These are phyloP conservation scores for Tragelaphus strepsiceros DNA, from an alignment of 2,113 vertebrate species.

Conservation along the genomic window DNA sequence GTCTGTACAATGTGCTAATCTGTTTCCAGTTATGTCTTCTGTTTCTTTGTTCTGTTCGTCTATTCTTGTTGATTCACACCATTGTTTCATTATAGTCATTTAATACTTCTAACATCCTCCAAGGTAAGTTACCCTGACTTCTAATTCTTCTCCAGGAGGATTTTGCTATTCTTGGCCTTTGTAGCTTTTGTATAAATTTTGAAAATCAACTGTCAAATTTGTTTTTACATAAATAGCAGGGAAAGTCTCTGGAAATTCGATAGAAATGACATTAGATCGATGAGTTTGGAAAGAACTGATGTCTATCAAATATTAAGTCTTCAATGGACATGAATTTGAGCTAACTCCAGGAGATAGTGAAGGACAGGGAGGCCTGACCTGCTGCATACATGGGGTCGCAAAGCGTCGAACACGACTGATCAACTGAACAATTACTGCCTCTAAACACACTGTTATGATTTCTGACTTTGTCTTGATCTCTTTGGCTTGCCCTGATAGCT, in stretches of 20 bases:
- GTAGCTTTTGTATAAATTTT: background rate
- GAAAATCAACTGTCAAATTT: background rate
- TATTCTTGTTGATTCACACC: background rate
- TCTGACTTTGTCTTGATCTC: background rate
- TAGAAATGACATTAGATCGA: background rate
- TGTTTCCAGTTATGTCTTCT: background rate
- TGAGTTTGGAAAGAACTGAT: background rate
- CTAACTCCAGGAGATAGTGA: background rate
- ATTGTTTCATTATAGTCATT: background rate
- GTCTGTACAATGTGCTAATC: background rate
- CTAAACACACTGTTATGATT: background rate
- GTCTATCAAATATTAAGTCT: background rate
- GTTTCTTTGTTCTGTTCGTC: background rate
- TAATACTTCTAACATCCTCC: background rate
- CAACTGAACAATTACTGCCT: background rate
- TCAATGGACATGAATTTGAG: background rate
- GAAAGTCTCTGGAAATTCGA: background rate
- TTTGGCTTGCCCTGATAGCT: background rate
- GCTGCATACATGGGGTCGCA: background rate
- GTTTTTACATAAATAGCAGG: background rate
- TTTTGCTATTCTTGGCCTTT: background rate
- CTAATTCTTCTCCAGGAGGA: background rate
- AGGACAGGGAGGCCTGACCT: background rate
- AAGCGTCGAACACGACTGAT: rapidly evolving
- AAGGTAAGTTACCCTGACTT: background rate